phyloP scores from a whole-genome alignment of 2,113 vertebrate genomes.

The Pachycephala philippinensis region DNA sequence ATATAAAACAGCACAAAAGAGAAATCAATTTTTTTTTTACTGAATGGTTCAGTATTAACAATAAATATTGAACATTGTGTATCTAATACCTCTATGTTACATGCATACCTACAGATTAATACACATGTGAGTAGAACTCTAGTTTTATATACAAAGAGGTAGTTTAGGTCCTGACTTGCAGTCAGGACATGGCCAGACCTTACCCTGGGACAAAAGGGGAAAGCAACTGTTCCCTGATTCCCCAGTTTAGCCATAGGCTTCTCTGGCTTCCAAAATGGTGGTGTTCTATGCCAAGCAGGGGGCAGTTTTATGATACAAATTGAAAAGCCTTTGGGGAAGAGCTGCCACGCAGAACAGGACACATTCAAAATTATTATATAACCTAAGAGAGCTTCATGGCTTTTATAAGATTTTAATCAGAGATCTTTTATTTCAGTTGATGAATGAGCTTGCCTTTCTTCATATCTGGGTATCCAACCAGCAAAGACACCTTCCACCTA shows the following conservation, averaged over 20 bases:
- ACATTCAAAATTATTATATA: background rate
- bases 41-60: background rate
- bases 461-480: background rate
- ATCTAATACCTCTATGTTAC: background rate
- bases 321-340: background rate
- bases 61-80: background rate
- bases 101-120: background rate
- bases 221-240: background rate
- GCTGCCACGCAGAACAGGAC: background rate
- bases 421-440: background rate
- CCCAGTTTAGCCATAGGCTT: background rate
- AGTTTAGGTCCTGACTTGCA: background rate
- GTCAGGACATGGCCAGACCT: background rate
- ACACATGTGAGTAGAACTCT: rapidly evolving
- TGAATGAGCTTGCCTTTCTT: background rate
- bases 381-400: background rate
- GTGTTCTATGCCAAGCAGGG: background rate
- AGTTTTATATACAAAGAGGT: background rate
- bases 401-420: background rate
- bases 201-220: background rate
- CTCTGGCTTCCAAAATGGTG: background rate
- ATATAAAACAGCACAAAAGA: background rate
- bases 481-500: background rate
- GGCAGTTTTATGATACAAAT: background rate
- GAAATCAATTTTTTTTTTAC: background rate